Conservation (phyloP, 2,113 vertebrate genomes). For the Rynchops niger region DNA sequence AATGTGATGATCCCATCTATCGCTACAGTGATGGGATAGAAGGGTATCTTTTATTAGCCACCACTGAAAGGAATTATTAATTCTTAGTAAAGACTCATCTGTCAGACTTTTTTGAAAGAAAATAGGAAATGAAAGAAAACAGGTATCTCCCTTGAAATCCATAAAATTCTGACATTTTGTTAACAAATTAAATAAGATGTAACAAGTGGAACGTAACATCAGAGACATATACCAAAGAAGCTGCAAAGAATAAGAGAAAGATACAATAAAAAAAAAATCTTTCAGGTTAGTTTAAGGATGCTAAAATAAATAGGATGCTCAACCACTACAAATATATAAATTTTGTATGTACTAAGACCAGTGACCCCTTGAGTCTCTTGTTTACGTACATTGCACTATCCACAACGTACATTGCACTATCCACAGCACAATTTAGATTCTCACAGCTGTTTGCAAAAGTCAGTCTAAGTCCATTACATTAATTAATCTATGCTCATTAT, state of each 20-base stretch:
- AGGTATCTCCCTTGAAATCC: background rate
- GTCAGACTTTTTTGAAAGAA: background rate
- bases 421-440: background rate
- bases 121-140: background rate
- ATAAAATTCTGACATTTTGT: background rate
- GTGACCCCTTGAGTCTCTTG: background rate
- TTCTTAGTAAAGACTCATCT: background rate
- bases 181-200: background rate
- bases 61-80: background rate
- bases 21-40: background rate
- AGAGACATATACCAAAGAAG: background rate
- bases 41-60: background rate
- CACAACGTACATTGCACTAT: background rate
- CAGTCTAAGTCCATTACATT: background rate
- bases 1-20: background rate
- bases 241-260: background rate
- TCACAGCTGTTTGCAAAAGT: constrained; percentile 14
- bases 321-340: background rate
- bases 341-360: background rate
- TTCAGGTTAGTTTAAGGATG: background rate
- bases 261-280: background rate
- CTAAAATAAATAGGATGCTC: background rate
- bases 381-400: background rate
- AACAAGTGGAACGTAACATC: background rate
- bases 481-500: constrained; percentile 46